Conservation (phyloP, 2,113 vertebrate genomes). For the Trinectes maculatus region DNA sequence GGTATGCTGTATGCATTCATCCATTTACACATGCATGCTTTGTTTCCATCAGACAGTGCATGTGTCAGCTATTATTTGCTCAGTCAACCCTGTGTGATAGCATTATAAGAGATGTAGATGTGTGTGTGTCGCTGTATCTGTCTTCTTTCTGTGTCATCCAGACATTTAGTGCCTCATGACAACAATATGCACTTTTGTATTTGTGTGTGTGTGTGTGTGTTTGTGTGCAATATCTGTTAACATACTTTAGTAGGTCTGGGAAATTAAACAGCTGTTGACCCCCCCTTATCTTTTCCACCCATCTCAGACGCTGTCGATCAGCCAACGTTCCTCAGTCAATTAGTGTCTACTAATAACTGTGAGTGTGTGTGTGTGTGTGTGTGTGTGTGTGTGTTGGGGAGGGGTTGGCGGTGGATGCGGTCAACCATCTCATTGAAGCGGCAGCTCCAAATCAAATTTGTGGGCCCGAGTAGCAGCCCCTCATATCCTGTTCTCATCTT, state of each 20-base stretch:
- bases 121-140: constrained; percentile 6
- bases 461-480: constrained; percentile 39
- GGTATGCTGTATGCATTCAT: neutral
- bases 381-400: constrained; percentile 12
- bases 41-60: constrained; percentile 10
- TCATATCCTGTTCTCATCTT: constrained; percentile 63
- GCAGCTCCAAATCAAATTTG: constrained; percentile 76
- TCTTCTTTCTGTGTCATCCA: constrained; percentile 40
- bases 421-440: constrained; percentile 67
- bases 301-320: constrained; percentile 71
- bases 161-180: constrained; percentile 37
- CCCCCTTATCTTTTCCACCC: constrained; percentile 19
- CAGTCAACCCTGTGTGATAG: constrained; percentile 42
- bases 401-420: constrained; percentile 30
- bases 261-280: constrained; percentile 82
- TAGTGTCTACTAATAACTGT: constrained; percentile 70
- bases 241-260: constrained; percentile 70
- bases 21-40: too few species aligned
- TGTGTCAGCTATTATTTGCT: constrained; percentile 25
- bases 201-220: constrained; percentile 33
- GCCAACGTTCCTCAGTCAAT: constrained; percentile 80
- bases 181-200: constrained; percentile 11
- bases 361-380: constrained; percentile 46
- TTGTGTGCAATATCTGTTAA: constrained; percentile 45
- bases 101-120: constrained; percentile 16